A percentile compares a stretch with the other conserved stretches of the same genome.
phyloP scores from a whole-genome alignment of 2,888 invertebrate genomes.

The Drosophila bunnanda region DNA sequence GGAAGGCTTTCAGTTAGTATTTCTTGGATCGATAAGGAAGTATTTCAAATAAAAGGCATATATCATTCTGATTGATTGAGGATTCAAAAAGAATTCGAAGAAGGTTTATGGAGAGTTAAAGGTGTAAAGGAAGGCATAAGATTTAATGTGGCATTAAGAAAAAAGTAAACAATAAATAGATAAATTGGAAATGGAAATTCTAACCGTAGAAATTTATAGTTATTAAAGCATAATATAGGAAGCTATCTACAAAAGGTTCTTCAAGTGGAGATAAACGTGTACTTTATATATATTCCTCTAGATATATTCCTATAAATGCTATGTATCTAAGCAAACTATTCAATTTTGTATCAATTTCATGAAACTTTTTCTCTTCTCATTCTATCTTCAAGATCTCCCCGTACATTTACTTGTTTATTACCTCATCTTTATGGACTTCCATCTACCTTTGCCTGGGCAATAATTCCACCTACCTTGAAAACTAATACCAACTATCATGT shows the following conservation, averaged over 20 bases:
- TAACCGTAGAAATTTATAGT: neutral
- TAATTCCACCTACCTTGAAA: conserved; percentile 15
- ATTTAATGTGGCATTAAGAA: neutral
- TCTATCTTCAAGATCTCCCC: neutral
- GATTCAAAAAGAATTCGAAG: neutral
- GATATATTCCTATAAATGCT: neutral
- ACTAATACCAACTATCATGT: neutral
- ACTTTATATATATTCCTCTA: too few species aligned
- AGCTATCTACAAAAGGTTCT: neutral
- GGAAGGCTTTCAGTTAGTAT: conserved; percentile 27
- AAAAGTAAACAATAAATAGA: neutral
- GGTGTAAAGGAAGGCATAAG: neutral
- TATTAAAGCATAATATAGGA: neutral
- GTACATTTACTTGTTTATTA: conserved; percentile 4
- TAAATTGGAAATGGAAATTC: neutral
- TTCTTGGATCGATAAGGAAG: conserved; percentile 2
- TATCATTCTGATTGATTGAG: conserved; percentile 14
- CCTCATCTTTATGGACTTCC: neutral
- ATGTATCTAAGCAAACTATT: neutral
- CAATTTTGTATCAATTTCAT: neutral
- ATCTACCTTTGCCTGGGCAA: conserved; percentile 3
- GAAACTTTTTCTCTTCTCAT: neutral
- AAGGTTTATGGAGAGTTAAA: neutral
- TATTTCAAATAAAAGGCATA: conserved; percentile 6
- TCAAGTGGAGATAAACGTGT: neutral